Percentiles rank a stretch among this genome's conserved stretches.
phyloP scores from a whole-genome alignment of 2,113 vertebrate genomes.

The Colinus virginianus region DNA sequence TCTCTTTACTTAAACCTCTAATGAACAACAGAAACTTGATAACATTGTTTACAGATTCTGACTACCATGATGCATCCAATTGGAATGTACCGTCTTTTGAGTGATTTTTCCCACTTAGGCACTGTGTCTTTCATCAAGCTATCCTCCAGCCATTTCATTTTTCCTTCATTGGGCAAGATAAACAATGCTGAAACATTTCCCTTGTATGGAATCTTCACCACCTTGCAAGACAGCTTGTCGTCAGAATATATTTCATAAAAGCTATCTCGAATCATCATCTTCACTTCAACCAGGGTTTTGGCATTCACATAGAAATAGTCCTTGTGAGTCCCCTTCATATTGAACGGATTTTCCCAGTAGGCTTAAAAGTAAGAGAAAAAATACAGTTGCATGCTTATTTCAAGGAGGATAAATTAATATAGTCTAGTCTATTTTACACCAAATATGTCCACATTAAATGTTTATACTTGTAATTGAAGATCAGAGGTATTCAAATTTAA shows the following conservation, averaged over 20 bases:
- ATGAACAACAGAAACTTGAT: background rate
- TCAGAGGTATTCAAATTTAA: background rate
- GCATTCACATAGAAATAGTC: slow-evolving; percentile 47
- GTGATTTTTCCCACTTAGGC: slow-evolving; percentile 17
- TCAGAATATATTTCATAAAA: slow-evolving; percentile 58
- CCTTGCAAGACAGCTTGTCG: slow-evolving; percentile 47
- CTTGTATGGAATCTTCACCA: slow-evolving; percentile 84
- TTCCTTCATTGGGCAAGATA: slow-evolving; percentile 79
- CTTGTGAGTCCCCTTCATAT: slow-evolving; percentile 68
- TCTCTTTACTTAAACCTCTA: background rate
- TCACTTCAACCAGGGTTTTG: slow-evolving; percentile 38
- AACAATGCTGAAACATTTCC: slow-evolving; percentile 82
- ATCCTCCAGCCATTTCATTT: slow-evolving; percentile 77
- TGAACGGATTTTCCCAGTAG: slow-evolving; percentile 86
- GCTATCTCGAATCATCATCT: slow-evolving; percentile 41
- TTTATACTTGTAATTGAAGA: background rate
- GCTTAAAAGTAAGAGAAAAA: slow-evolving; percentile 63
- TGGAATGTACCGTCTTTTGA: slow-evolving; percentile 14
- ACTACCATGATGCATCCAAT: background rate
- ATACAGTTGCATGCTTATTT: background rate
- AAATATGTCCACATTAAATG: background rate
- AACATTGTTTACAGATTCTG: background rate
- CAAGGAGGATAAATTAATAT: background rate
- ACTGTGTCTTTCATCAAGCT: slow-evolving; percentile 15
- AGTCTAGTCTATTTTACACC: background rate